Conservation (phyloP, 2,113 vertebrate species). For the Agapornis roseicollis region DNA sequence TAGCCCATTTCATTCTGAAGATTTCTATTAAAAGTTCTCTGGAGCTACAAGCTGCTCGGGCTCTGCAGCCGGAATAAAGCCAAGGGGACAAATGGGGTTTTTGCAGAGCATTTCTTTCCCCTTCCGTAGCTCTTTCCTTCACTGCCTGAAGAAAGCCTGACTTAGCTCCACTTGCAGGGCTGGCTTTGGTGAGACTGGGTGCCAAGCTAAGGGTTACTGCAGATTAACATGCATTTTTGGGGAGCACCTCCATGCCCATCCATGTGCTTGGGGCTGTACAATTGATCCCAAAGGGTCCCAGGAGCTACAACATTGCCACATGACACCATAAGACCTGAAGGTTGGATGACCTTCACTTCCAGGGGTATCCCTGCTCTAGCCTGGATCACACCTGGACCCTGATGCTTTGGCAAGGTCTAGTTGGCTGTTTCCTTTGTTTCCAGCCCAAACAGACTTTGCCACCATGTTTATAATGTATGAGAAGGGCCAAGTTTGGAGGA, state of each 20-base stretch:
- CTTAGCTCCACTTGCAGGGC: neutral
- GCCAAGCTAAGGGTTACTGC: neutral
- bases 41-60: constrained; percentile 70
- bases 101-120: neutral
- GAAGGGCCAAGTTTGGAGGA: neutral
- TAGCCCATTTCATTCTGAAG: constrained; percentile 79
- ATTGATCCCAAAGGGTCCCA: neutral
- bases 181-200: neutral
- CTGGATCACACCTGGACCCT: accelerated
- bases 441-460: neutral
- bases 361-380: neutral
- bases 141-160: neutral
- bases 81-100: constrained; percentile 36
- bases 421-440: neutral
- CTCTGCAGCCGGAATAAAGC: constrained; percentile 63
- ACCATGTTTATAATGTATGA: neutral
- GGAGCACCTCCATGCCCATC: accelerated
- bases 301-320: neutral
- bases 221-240: neutral
- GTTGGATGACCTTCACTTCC: neutral
- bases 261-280: accelerated
- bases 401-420: accelerated
- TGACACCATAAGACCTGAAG: too few species aligned
- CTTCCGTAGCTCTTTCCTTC: neutral
- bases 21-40: constrained; percentile 83